phyloP scores from a whole-genome alignment of 1,140 invertebrate genomes.

The Aethina tumida region DNA sequence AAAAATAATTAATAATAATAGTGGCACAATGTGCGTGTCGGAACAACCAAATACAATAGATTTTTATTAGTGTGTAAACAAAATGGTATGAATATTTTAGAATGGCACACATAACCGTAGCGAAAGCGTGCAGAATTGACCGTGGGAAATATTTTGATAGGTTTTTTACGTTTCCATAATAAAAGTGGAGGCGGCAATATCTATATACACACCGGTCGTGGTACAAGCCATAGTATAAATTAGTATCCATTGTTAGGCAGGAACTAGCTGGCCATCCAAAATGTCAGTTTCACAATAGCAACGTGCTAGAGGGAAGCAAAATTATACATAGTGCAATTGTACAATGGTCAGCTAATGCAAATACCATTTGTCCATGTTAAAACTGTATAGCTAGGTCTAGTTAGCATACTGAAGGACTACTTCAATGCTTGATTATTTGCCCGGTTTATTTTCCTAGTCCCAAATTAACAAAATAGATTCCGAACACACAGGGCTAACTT shows the following conservation, averaged over 20 bases:
- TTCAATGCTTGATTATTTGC: slow-evolving; percentile 3
- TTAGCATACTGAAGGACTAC: no score
- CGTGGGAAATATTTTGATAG: slow-evolving; percentile 19
- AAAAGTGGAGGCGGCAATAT: slow-evolving; percentile 20
- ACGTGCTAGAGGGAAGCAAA: slow-evolving; percentile 14
- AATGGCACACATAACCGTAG: no score
- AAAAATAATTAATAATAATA: no score
- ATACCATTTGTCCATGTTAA: slow-evolving; percentile 9
- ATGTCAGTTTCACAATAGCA: slow-evolving; percentile 24
- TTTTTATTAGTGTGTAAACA: no score
- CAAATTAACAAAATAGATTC: background rate
- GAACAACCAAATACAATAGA: no score
- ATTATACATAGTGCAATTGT: slow-evolving; percentile 22
- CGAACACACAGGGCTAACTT: background rate
- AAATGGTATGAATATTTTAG: no score
- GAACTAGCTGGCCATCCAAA: slow-evolving; percentile 21
- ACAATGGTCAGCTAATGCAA: slow-evolving; percentile 25
- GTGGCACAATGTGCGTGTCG: no score
- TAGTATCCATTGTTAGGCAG: slow-evolving; percentile 28
- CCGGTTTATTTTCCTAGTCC: background rate
- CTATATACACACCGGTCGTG: slow-evolving; percentile 19
- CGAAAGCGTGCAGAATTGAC: slow-evolving; percentile 13
- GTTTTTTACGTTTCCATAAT: slow-evolving; percentile 23
- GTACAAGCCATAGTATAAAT: slow-evolving; percentile 25
- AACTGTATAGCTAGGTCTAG: no score